Percentiles rank a stretch among this genome's conserved stretches.
Conservation (phyloP, 2,888 invertebrate genomes). For the Escarpia spicata region DNA sequence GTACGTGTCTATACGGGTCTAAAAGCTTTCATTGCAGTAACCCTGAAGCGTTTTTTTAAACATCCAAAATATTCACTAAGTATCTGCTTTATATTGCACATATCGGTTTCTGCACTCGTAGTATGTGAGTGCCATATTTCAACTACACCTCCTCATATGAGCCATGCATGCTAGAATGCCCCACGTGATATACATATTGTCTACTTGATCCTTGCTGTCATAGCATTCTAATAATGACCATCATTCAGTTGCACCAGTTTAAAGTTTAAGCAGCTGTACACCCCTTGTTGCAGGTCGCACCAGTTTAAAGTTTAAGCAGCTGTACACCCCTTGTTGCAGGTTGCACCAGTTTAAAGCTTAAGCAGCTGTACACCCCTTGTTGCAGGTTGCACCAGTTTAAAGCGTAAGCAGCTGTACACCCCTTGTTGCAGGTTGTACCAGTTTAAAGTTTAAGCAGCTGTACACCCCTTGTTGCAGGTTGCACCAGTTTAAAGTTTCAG, state of each 20-base stretch:
- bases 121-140: no score
- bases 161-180: no score
- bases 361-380: background rate
- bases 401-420: background rate
- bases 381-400: background rate
- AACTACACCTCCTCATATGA: no score
- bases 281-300: background rate
- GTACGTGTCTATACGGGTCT: conserved; percentile 38
- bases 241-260: background rate
- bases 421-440: background rate
- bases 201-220: no score
- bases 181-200: no score
- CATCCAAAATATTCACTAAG: no score
- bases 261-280: background rate
- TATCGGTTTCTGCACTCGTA: no score
- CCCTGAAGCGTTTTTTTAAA: no score
- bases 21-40: no score
- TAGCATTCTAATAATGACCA: no score
- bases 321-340: background rate
- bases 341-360: background rate
- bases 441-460: background rate
- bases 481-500: conserved; percentile 16
- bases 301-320: background rate
- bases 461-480: background rate
- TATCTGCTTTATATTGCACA: no score